Base-by-base conservation (phyloP, 1,140 invertebrate species). In the Parapsyche elsis region DNA sequence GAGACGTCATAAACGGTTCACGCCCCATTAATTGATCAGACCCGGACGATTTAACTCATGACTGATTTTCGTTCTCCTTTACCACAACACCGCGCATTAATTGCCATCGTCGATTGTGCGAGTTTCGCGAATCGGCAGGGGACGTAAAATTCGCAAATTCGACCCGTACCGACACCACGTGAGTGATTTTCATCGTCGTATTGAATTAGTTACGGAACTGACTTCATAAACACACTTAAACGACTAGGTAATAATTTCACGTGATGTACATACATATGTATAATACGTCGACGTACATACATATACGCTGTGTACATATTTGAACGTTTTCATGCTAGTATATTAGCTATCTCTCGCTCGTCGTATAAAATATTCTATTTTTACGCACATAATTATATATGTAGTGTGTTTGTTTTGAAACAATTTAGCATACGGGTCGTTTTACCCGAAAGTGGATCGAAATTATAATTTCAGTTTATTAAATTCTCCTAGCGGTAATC, bases 1-100 rank as follows among this genome's bases (percentile, higher is more conserved):
- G 21, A 59, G 73, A 75, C 75, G 30, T 77, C 75, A 77, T 64
- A 77, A 77, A 77, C 53, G 57, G 24, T 64, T 77, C 75, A 61
- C 57, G 57, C 26, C 30, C 75, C 75, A 77, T 77, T 77, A 77
- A 77, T 77, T 77, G 53, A 64, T 64, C 24, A 26, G 59, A 9
- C 26, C 7, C 57, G 57, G 53, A 64, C 75, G 57, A 77, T 77
- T 77, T 77, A 77, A 77, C 23, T 21, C 57, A 21, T 44, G 74
- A 30, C 74, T 59, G 44, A 76, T 57, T 76, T 76, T 30, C 73
- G 23, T 57, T 53, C 24, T 76, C 24, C 71, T 73, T 45, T n/a
- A 24, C 71, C 71, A 46, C 71, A 73, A 73, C 71, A 46, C 21
- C 23, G 14, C 21, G 21, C 44, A 73, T 73, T 73, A 73, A 73